phyloP scores from a whole-genome alignment of 2,113 vertebrate species.

The Numida meleagris region DNA sequence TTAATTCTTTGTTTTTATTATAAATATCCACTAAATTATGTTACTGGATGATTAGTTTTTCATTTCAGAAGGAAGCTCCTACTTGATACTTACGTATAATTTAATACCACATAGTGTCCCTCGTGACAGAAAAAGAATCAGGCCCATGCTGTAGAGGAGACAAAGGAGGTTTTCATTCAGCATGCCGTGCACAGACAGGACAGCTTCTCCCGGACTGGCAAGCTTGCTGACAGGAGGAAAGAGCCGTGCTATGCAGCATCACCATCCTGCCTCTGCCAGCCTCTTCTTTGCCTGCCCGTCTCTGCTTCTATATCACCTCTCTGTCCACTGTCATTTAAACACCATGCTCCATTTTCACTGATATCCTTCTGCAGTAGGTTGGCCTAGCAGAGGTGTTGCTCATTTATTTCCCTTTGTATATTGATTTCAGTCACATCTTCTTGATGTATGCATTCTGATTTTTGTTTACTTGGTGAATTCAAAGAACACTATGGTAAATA shows the following conservation, averaged over 20 bases:
- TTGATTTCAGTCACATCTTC: background rate
- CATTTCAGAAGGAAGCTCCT: background rate
- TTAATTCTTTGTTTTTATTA: slow-evolving; percentile 41
- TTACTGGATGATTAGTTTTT: slow-evolving; percentile 41
- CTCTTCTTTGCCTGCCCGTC: background rate
- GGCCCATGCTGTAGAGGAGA: background rate
- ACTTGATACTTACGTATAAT: slow-evolving; percentile 8
- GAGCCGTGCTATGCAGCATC: accelerated
- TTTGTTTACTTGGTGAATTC: background rate
- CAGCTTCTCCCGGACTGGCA: background rate
- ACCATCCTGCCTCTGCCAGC: background rate
- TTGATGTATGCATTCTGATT: background rate
- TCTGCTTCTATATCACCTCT: background rate
- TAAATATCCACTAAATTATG: slow-evolving; percentile 12
- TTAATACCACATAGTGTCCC: background rate
- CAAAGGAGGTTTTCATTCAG: background rate
- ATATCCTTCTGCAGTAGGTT: background rate
- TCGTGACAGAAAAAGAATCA: background rate
- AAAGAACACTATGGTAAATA: background rate
- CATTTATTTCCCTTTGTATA: background rate
- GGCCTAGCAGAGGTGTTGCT: background rate
- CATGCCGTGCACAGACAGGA: accelerated
- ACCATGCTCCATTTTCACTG: background rate
- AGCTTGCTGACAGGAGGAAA: background rate
- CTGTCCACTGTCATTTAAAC: background rate